Percentiles rank a stretch among this genome's conserved stretches.
These are phyloP conservation scores for Hetaerina americana DNA, from an alignment of 1,140 invertebrate genomes.

Conservation along the genomic window DNA sequence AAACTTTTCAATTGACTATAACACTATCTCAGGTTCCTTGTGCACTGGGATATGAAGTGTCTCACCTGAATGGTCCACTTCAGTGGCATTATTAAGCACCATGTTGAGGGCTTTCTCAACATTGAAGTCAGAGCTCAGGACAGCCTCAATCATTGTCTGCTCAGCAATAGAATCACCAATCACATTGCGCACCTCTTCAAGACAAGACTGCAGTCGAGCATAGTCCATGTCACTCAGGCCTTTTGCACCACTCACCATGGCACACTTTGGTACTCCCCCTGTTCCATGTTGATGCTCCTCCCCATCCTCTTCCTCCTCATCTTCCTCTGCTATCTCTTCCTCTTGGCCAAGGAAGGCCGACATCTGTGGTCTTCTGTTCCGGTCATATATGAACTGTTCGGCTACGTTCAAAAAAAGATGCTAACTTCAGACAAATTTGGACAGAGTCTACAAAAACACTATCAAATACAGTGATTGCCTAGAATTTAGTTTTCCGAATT, in stretches of 20 bases:
- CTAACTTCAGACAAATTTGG: neutral
- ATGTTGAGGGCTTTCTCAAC: constrained; percentile 54
- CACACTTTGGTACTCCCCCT: constrained; percentile 17
- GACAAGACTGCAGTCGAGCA: constrained; percentile 63
- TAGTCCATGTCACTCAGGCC: constrained; percentile 48
- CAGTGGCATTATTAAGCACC: constrained; percentile 39
- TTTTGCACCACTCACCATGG: neutral
- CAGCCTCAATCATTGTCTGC: constrained; percentile 46
- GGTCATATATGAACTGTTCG: constrained; percentile 75
- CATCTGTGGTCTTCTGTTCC: constrained; percentile 51
- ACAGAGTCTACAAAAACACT: no score
- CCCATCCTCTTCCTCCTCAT: constrained; percentile 35
- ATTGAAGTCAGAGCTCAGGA: constrained; percentile 56
- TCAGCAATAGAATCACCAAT: constrained; percentile 64
- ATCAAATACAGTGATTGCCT: no score
- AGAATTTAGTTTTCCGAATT: no score
- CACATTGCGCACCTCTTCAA: constrained; percentile 68
- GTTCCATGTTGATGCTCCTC: constrained; percentile 26
- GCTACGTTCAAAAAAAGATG: neutral
- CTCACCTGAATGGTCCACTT: constrained; percentile 14
- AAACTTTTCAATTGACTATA: no score
- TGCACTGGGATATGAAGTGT: no score
- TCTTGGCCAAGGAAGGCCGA: constrained; percentile 53
- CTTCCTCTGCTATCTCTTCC: constrained; percentile 60
- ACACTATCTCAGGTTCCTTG: no score